Percentiles rank a stretch among this genome's conserved stretches.
Evolutionary conservation across 2,113 vertebrate species (phyloP).

Genomic region (Onychostruthus taczanowskii): DNA sequence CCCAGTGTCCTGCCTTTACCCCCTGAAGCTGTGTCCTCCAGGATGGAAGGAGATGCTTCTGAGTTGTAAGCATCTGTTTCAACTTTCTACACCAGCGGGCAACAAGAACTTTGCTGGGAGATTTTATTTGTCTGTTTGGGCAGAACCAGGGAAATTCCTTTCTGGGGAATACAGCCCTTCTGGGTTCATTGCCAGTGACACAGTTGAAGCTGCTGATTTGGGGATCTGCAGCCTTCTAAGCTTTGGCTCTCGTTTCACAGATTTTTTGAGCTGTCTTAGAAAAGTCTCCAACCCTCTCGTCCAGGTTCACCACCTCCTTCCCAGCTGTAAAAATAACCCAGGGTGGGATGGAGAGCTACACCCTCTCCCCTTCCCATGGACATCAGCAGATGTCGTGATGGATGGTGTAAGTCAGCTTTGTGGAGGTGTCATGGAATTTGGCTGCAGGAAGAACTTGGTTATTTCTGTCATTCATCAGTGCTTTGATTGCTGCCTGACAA

Average conservation of each 20-base stretch:
- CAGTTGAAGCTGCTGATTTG: not conserved
- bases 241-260: not conserved
- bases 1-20: not conserved
- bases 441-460: slow-evolving; percentile 1
- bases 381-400: slow-evolving; percentile 30
- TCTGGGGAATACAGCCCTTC: not conserved
- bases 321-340: slow-evolving; percentile 65
- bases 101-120: not conserved
- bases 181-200: slow-evolving; percentile 6
- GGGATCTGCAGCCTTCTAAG: not conserved
- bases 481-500: slow-evolving; percentile 44
- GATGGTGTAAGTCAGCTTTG: slow-evolving; percentile 34
- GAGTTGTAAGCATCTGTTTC: not conserved
- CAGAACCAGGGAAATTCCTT: slow-evolving; percentile 12
- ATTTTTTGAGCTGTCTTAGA: slow-evolving; percentile 32
- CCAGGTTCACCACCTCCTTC: slow-evolving; percentile 1
- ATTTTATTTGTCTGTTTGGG: not conserved
- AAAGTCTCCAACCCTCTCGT: not conserved
- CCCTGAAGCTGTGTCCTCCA: not conserved
- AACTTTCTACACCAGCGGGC: not conserved
- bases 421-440: slow-evolving; percentile 56
- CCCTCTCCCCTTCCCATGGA: slow-evolving; percentile 21
- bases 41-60: not conserved
- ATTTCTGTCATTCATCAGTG: slow-evolving; percentile 31
- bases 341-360: not conserved